Evolutionary conservation across 2,888 invertebrate species (phyloP), one percentile per base, ranked within the genome.

Genomic region (Drosophila macrospina): DNA sequence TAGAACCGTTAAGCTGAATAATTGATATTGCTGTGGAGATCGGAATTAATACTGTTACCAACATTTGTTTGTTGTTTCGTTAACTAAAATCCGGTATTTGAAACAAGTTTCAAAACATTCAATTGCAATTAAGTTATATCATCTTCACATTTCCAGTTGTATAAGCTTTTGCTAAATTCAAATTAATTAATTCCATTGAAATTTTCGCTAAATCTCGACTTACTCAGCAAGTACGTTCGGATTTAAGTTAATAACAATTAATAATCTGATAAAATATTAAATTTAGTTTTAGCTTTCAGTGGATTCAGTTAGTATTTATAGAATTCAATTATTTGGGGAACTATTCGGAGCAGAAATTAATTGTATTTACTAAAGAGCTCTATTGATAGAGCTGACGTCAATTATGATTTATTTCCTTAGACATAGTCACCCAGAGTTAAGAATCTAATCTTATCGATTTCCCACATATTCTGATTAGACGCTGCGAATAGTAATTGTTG

Each of bases 1-100:
- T 69, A 60, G 52, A 15, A 57, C 76, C 57, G 74, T 74, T 74
- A 70, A 28, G 39, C 55, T 56, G 44, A 48, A 69, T 32, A 48
- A 20, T 45, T 36, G 15, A 20, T 36, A n/a, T 13, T 50, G 36
- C 11, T 30, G 20, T 15, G 16, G 24, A 36, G 51, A 51, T 75
- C 37, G 51, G 15, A 24, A 15, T 26, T 50, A 51, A 57, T 52
- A 28, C 57, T 45, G 44, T 61, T 69, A 39, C 34, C 10, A 51
- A 52, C 37, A 15, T 37, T 5, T 42, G 20, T 30, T 20, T 15
- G 5, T 37, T 5, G 48, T 28, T 30, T 20, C 20, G 5, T 30
- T 44, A 45, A 30, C 30, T 15, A 10, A 15, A 34, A 55, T 59
- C 39, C 11, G 36, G 4, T 34, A 62, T 28, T 50, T 4, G 6